A percentile compares a stretch with the other conserved stretches of the same genome.
Conservation (phyloP, 1,140 invertebrate species). For the Neodiprion pinetum region DNA sequence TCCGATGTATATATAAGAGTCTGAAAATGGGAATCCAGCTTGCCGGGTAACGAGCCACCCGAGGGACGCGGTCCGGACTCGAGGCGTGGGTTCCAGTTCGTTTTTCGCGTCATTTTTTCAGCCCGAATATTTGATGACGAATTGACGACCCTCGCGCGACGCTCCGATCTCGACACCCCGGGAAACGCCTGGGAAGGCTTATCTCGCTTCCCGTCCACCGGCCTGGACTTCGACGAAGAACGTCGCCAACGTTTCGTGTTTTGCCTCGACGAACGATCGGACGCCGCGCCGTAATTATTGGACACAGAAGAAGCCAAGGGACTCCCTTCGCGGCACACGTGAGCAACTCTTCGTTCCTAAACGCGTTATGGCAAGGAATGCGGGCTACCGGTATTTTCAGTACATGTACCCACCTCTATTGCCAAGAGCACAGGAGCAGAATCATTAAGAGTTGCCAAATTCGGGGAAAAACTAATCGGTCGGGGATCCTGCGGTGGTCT, state of each 20-base stretch:
- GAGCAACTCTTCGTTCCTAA: background rate
- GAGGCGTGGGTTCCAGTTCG: background rate
- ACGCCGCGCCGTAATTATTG: background rate
- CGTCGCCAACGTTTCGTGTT: background rate
- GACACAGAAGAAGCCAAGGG: constrained; percentile 1
- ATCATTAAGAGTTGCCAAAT: background rate
- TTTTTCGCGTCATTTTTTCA: background rate
- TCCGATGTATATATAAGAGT: background rate
- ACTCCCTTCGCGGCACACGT: background rate
- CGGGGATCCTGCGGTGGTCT: background rate
- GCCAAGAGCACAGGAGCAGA: background rate
- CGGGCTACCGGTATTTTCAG: background rate
- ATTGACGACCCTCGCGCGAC: background rate
- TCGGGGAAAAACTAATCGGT: background rate
- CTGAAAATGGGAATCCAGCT: background rate
- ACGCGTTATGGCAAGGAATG: constrained; percentile 6
- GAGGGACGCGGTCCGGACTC: background rate
- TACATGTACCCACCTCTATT: background rate
- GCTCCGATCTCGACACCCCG: background rate
- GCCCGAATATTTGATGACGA: background rate
- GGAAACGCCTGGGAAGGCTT: background rate
- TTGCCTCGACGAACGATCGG: background rate
- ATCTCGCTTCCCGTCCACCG: background rate
- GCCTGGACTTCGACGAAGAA: background rate
- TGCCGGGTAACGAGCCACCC: background rate